phyloP scores from a whole-genome alignment of 2,797 vertebrate species.

The Ctenosaura bakeri region DNA sequence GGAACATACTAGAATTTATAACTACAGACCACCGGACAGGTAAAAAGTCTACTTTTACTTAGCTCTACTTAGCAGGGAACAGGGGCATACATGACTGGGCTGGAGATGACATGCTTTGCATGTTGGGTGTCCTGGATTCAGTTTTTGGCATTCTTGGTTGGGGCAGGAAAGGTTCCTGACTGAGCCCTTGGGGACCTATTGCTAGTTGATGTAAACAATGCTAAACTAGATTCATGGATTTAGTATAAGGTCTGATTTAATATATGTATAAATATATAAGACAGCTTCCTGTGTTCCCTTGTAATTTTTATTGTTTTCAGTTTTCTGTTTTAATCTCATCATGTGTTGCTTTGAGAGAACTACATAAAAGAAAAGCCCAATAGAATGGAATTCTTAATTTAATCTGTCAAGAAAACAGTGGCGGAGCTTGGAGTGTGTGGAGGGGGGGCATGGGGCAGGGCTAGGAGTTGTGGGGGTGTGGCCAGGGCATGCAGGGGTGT shows the following conservation, averaged over 20 bases:
- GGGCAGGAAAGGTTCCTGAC: neutral
- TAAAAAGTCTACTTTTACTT: neutral
- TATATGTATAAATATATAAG: too few species aligned
- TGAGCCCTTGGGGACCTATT: neutral
- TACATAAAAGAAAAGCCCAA: neutral
- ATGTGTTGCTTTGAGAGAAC: neutral
- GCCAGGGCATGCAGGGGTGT: too few species aligned
- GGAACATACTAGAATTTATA: neutral
- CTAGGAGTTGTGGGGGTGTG: too few species aligned
- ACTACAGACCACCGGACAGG: too few species aligned
- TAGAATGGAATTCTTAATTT: neutral
- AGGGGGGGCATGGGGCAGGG: too few species aligned
- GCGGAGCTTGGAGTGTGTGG: too few species aligned
- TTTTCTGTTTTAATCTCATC: neutral
- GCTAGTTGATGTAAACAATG: neutral
- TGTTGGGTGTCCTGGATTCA: neutral
- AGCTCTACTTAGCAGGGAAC: neutral
- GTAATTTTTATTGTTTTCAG: neutral
- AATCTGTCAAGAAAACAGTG: neutral
- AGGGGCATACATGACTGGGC: neutral
- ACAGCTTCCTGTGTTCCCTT: too few species aligned
- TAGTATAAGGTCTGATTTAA: neutral
- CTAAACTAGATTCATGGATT: neutral
- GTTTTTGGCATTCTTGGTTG: neutral
- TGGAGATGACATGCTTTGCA: neutral